Conservation (phyloP, 1,140 invertebrate genomes). For the Drosophila ambigua region DNA sequence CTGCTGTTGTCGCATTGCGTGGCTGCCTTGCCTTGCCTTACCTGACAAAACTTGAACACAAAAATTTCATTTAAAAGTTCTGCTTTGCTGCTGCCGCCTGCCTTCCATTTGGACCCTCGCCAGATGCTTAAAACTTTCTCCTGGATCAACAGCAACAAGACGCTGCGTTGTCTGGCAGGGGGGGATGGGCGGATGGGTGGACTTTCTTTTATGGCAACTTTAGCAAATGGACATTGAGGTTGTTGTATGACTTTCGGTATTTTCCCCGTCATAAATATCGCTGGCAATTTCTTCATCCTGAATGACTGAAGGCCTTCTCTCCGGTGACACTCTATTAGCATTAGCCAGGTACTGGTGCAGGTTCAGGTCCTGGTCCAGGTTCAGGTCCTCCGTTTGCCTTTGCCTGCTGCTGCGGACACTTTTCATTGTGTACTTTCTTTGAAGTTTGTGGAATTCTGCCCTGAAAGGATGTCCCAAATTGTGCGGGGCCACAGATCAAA, state of each 20-base stretch:
- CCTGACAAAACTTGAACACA: slow-evolving; percentile 80
- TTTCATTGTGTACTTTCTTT: slow-evolving; percentile 6
- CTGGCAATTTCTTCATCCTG: slow-evolving; percentile 37
- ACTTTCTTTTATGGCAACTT: slow-evolving; percentile 70
- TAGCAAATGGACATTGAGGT: slow-evolving; percentile 77
- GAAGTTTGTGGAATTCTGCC: too few relatives aligned
- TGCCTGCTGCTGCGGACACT: slow-evolving; percentile 63
- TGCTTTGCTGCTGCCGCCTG: slow-evolving; percentile 32
- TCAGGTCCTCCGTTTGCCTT: slow-evolving; percentile 12
- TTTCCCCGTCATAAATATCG: slow-evolving; percentile 65
- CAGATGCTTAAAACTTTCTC: slow-evolving; percentile 68
- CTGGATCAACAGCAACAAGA: background rate
- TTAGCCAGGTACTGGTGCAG: slow-evolving; percentile 29
- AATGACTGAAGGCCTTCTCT: slow-evolving; percentile 13
- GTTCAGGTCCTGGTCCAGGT: too few relatives aligned
- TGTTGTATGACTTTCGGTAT: slow-evolving; percentile 61
- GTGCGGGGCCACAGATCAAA: too few relatives aligned
- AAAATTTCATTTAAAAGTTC: slow-evolving; percentile 82
- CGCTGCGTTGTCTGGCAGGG: background rate
- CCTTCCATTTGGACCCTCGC: slow-evolving; percentile 48
- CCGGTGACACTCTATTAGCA: slow-evolving; percentile 65
- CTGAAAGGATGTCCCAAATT: too few relatives aligned
- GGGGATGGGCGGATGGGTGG: slow-evolving; percentile 1
- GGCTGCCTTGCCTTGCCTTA: slow-evolving; percentile 31
- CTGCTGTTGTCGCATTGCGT: slow-evolving; percentile 39